phyloP scores from a whole-genome alignment of 2,797 vertebrate genomes.

The Coilia nasus region DNA sequence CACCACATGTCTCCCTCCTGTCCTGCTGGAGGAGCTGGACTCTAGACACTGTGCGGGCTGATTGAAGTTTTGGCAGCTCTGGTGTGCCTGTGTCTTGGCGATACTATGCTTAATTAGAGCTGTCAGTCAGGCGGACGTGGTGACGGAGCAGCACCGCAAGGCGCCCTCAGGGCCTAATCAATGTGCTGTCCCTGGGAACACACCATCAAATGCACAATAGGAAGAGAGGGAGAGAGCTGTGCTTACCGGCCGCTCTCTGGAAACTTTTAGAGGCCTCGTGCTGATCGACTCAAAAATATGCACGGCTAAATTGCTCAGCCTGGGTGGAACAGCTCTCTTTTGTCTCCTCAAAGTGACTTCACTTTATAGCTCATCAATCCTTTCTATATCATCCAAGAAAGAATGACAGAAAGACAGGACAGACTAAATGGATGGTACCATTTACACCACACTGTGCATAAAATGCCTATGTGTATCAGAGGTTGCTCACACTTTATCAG shows the following conservation, averaged over 20 bases:
- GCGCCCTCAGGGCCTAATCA: conserved; percentile 80
- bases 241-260: conserved; percentile 47
- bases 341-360: conserved; percentile 49
- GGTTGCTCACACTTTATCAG: neutral
- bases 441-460: neutral
- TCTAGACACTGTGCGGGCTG: conserved; percentile 69
- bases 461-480: neutral
- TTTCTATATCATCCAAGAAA: neutral
- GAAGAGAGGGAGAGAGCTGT: conserved; percentile 43
- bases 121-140: conserved; percentile 75
- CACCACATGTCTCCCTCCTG: conserved; percentile 52
- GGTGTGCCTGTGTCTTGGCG: conserved; percentile 63
- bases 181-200: conserved; percentile 72
- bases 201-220: conserved; percentile 69
- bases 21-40: conserved; percentile 57
- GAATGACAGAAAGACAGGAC: neutral
- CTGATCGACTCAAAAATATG: conserved; percentile 72
- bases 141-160: conserved; percentile 68
- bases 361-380: neutral
- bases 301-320: conserved; percentile 58
- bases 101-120: conserved; percentile 80
- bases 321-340: conserved; percentile 60
- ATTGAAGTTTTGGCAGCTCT: conserved; percentile 75
- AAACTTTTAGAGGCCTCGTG: conserved; percentile 57
- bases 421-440: neutral